phyloP scores from a whole-genome alignment of 2,888 invertebrate species.

The Nomada flava region DNA sequence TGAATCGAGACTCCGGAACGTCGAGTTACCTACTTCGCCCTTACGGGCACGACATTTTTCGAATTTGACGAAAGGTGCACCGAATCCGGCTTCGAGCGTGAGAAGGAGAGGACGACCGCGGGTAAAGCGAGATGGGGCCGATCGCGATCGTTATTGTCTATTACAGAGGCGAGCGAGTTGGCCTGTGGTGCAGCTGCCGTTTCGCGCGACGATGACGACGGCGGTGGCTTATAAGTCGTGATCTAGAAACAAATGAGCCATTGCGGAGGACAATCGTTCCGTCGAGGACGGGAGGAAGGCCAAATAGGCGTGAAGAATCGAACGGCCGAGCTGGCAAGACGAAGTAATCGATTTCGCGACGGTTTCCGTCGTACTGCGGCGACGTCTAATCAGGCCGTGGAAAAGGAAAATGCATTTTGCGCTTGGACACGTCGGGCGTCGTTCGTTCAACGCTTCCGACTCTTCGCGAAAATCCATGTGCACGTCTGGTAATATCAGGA shows the following conservation, averaged over 20 bases:
- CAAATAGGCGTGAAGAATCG: constrained; percentile 65
- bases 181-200: constrained; percentile 67
- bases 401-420: constrained; percentile 24
- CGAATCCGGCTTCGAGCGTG: constrained; percentile 26
- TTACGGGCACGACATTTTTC: not conserved
- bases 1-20: constrained; percentile 22
- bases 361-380: constrained; percentile 38
- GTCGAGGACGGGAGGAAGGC: constrained; percentile 62
- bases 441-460: not conserved
- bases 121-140: constrained; percentile 47
- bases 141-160: constrained; percentile 78
- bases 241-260: constrained; percentile 74
- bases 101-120: constrained; percentile 12
- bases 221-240: constrained; percentile 66
- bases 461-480: not conserved
- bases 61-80: not conserved
- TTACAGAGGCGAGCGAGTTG: constrained; percentile 71
- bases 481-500: no score
- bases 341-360: constrained; percentile 60
- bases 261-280: constrained; percentile 72
- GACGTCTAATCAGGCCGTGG: constrained; percentile 32
- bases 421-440: constrained; percentile 9
- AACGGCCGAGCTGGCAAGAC: constrained; percentile 57
- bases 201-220: constrained; percentile 60
- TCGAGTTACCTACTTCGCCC: constrained; percentile 3